These are phyloP conservation scores for Anniella stebbinsi DNA, from an alignment of 2,797 vertebrate genomes.

Conservation along the genomic window DNA sequence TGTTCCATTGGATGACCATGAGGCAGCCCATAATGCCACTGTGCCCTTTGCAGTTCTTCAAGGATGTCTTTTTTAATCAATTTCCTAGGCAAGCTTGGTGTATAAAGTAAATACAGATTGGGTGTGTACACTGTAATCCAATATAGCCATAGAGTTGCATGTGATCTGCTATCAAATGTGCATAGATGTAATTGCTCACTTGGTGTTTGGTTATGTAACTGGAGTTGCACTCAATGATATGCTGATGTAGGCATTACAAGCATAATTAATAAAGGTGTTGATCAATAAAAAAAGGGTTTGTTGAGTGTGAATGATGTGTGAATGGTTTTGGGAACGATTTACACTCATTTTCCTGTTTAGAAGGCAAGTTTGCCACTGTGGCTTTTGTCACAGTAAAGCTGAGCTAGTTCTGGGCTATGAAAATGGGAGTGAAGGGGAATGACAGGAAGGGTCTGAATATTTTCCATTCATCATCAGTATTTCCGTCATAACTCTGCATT, in stretches of 20 bases:
- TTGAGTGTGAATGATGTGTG: neutral
- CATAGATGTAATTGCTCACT: neutral
- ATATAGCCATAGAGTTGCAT: neutral
- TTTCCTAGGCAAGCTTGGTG: neutral
- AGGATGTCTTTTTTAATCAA: too few relatives aligned
- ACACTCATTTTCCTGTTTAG: neutral
- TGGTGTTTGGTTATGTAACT: neutral
- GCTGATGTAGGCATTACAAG: neutral
- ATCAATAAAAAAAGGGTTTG: neutral
- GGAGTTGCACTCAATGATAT: neutral
- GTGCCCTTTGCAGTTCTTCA: neutral
- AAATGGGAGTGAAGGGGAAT: neutral
- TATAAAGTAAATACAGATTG: too few relatives aligned
- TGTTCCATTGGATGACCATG: neutral
- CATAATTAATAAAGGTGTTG: neutral
- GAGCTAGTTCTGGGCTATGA: neutral
- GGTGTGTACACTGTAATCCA: neutral
- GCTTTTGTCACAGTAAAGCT: neutral
- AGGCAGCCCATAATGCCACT: neutral
- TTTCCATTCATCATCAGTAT: neutral
- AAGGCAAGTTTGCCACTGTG: neutral
- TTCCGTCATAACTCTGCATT: neutral
- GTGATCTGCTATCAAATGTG: neutral
- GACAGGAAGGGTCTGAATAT: neutral
- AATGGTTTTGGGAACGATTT: neutral